Percentiles rank a stretch among this genome's conserved stretches.
These are phyloP conservation scores for Porites lutea DNA, from an alignment of 64 coral and sea anemone genomes.

Conservation along the genomic window DNA sequence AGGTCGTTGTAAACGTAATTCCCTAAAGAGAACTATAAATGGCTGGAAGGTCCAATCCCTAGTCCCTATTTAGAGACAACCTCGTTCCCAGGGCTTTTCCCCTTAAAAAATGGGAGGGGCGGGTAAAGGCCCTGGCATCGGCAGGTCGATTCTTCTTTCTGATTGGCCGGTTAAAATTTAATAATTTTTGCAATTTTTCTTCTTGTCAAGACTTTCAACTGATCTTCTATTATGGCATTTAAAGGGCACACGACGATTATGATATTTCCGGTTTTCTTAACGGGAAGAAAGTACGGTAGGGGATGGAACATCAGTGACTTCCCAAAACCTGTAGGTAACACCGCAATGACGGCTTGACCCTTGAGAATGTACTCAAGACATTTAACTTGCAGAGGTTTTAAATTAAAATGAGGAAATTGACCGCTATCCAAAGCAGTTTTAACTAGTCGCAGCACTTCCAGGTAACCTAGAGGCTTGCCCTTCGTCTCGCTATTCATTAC, in stretches of 20 bases:
- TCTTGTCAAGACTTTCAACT: slow-evolving; percentile 63
- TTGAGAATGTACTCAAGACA: neutral
- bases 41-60: no score
- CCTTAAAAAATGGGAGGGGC: no score
- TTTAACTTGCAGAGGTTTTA: neutral
- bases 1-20: no score
- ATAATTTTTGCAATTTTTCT: no score
- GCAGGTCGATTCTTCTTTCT: no score
- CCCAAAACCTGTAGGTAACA: neutral
- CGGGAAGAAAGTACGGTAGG: neutral
- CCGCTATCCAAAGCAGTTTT: neutral
- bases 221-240: slow-evolving; percentile 75
- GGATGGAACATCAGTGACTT: neutral
- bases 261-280: slow-evolving; percentile 36
- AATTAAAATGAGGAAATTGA: neutral
- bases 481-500: no score
- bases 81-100: no score
- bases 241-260: slow-evolving; percentile 64
- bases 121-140: no score
- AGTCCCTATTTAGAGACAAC: no score
- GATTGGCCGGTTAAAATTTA: no score
- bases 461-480: no score
- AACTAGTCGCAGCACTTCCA: neutral
- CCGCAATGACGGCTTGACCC: neutral
- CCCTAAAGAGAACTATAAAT: no score